phyloP scores from a whole-genome alignment of 2,888 invertebrate genomes.

The Troides aeacus region DNA sequence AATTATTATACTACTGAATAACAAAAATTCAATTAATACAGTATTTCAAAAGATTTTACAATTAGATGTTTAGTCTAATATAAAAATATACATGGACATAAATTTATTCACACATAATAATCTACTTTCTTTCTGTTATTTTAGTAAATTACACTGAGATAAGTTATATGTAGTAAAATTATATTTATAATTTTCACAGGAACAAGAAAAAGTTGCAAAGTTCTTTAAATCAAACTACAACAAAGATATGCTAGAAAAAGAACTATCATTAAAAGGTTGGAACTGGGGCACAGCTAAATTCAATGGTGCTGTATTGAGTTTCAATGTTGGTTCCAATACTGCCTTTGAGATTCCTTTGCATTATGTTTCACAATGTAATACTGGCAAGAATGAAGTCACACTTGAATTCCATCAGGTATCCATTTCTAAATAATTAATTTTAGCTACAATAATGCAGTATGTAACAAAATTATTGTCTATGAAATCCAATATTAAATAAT shows the following conservation, averaged over 20 bases:
- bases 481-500: not conserved
- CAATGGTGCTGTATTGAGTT: constrained; percentile 90
- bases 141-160: no score
- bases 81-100: no score
- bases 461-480: not conserved
- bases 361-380: constrained; percentile 97
- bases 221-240: constrained; percentile 92
- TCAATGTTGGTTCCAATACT: constrained; percentile 89
- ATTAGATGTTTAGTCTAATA: no score
- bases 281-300: constrained; percentile 99
- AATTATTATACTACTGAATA: no score
- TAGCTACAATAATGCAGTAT: not conserved
- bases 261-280: constrained; percentile 97
- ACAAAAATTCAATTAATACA: no score
- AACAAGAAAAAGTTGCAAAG: constrained; percentile 94
- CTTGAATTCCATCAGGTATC: constrained; percentile 95
- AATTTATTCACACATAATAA: no score
- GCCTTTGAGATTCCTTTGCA: constrained; percentile 98
- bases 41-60: no score
- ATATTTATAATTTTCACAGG: constrained; percentile 73
- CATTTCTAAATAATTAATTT: constrained; percentile 4
- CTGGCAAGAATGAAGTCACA: constrained; percentile 98
- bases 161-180: not conserved
- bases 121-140: no score
- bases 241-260: constrained; percentile 93